phyloP scores from a whole-genome alignment of 1,140 invertebrate species.

The Hycleus cichorii region DNA sequence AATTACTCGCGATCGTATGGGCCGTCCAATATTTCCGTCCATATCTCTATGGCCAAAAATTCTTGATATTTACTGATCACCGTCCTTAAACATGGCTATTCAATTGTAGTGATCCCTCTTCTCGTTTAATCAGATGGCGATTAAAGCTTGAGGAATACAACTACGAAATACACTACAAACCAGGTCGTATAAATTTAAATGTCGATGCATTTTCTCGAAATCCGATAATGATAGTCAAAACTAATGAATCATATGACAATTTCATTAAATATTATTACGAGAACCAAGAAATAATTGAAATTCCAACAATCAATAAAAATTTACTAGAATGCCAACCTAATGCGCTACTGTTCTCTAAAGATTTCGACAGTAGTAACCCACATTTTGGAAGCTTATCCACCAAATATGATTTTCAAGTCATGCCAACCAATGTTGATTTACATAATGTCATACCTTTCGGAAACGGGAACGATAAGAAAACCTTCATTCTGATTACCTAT shows the following conservation, averaged over 20 bases:
- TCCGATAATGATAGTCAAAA: not conserved
- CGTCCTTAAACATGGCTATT: constrained; percentile 44
- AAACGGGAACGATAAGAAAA: too few relatives aligned
- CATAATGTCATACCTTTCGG: not conserved
- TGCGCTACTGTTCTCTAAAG: not conserved
- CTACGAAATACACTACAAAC: constrained; percentile 42
- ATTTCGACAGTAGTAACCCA: not conserved
- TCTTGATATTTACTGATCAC: constrained; percentile 48
- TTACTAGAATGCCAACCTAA: not conserved
- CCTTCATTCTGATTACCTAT: too few relatives aligned
- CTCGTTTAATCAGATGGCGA: constrained; percentile 42
- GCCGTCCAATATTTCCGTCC: constrained; percentile 42
- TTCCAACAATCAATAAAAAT: not conserved
- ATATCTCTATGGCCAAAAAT: constrained; percentile 45
- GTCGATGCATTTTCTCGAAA: constrained; percentile 31
- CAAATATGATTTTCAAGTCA: not conserved
- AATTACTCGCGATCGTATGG: constrained; percentile 41
- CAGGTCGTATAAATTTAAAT: constrained; percentile 35
- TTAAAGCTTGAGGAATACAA: constrained; percentile 43
- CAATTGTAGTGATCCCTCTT: constrained; percentile 42
- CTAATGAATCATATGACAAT: not conserved
- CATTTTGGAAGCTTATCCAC: not conserved
- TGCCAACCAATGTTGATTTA: not conserved
- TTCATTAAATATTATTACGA: not conserved
- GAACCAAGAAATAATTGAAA: not conserved